phyloP scores from a whole-genome alignment of 2,888 invertebrate genomes.

The Epistrophella euchroma region DNA sequence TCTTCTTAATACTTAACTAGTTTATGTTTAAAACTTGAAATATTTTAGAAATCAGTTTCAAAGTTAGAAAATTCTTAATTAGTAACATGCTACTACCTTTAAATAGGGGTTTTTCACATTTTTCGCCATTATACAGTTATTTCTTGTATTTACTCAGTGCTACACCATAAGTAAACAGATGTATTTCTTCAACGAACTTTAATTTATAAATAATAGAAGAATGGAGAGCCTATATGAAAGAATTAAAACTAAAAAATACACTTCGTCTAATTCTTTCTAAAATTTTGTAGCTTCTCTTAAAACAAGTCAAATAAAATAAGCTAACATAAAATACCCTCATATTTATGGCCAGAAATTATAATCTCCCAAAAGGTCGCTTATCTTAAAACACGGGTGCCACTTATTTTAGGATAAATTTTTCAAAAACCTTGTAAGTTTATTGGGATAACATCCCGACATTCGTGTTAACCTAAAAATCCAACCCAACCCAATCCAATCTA shows the following conservation, averaged over 20 bases:
- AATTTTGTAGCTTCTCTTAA: neutral
- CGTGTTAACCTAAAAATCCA: conserved; percentile 18
- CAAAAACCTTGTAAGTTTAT: conserved; percentile 50
- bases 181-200: too few species aligned
- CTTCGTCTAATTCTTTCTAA: neutral
- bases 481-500: neutral
- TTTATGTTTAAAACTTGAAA: too few species aligned
- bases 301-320: neutral
- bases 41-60: too few species aligned
- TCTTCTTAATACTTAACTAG: too few species aligned
- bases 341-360: conserved; percentile 37
- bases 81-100: too few species aligned
- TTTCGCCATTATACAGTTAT: too few species aligned
- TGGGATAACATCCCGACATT: conserved; percentile 44
- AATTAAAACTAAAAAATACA: neutral
- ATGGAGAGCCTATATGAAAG: neutral
- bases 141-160: too few species aligned
- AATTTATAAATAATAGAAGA: too few species aligned
- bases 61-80: too few species aligned
- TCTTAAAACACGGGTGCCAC: conserved; percentile 22
- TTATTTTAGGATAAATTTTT: conserved; percentile 42
- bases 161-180: too few species aligned
- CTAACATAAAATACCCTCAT: conserved; percentile 6
- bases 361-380: conserved; percentile 41
- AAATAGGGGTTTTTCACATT: too few species aligned